A percentile compares a stretch with the other conserved stretches of the same genome.
Evolutionary conservation across 2,113 vertebrate species (phyloP).

Genomic region (Ceratotherium simum): DNA sequence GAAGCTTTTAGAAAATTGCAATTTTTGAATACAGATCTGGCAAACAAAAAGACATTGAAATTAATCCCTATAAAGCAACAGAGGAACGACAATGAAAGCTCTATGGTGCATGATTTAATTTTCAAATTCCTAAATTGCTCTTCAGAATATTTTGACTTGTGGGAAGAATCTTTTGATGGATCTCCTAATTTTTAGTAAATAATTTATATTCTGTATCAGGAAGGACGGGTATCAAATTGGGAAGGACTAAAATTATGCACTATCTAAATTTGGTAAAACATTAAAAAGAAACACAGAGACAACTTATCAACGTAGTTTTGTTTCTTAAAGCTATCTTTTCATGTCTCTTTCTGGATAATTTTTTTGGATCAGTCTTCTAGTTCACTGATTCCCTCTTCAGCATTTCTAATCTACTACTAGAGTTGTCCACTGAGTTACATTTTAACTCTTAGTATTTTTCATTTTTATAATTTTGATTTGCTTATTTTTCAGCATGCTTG

Average conservation of each 20-base stretch:
- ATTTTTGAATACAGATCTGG: neutral
- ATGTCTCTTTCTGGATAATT: neutral
- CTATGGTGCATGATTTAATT: neutral
- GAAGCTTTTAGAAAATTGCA: neutral
- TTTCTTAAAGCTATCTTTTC: neutral
- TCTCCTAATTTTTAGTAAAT: neutral
- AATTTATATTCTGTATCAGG: neutral
- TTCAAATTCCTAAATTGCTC: slow-evolving; percentile 1
- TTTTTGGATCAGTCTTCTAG: neutral
- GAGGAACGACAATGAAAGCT: neutral
- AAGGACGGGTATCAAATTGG: neutral
- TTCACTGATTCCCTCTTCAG: neutral
- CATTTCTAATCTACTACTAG: neutral
- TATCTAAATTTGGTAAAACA: neutral
- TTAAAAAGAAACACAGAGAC: neutral
- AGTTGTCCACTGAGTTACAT: neutral
- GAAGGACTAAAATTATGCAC: neutral
- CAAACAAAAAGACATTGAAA: neutral
- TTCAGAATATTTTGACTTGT: slow-evolving; percentile 22
- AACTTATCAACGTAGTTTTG: neutral
- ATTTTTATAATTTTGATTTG: neutral
- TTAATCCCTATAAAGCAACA: neutral
- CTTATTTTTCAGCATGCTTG: neutral
- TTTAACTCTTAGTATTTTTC: neutral
- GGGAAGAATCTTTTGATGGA: neutral